Conservation (phyloP, 2,113 vertebrate genomes). For the Mandrillus leucophaeus region DNA sequence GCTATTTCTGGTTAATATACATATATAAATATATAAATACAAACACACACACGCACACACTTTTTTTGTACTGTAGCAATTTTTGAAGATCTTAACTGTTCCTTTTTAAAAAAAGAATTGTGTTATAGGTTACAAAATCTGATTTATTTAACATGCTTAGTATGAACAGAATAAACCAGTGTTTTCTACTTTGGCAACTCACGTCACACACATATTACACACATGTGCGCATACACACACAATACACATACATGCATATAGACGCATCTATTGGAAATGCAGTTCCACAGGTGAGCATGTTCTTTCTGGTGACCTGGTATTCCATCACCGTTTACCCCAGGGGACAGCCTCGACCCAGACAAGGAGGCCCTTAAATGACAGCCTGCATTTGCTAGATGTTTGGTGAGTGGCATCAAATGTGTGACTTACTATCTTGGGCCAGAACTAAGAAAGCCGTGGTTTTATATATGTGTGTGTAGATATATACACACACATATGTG, state of each 20-base stretch:
- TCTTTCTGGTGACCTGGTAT: background rate
- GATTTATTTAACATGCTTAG: constrained; percentile 82
- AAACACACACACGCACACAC: constrained; percentile 73
- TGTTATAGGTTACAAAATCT: constrained; percentile 79
- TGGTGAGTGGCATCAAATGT: background rate
- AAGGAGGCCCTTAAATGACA: background rate
- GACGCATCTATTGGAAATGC: constrained; percentile 66
- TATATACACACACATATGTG: background rate
- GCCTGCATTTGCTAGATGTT: background rate
- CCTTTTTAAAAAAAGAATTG: constrained; percentile 83
- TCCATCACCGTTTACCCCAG: background rate
- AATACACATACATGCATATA: constrained; percentile 70
- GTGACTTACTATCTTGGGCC: background rate
- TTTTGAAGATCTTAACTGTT: constrained; percentile 87
- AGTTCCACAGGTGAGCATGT: background rate
- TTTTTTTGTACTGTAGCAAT: constrained; percentile 88
- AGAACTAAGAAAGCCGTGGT: background rate
- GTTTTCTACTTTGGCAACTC: constrained; percentile 85
- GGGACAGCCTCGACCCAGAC: background rate
- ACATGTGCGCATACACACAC: constrained; percentile 42
- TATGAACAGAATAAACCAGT: constrained; percentile 71
- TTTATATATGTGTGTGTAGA: background rate
- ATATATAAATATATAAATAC: constrained; percentile 82
- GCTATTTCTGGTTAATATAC: constrained; percentile 81
- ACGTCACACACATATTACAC: constrained; percentile 26